Percentiles rank a stretch among this genome's conserved stretches.
These are phyloP conservation scores for Axea sp. DNA, from an alignment of 2,888 invertebrate species.

Conservation along the genomic window DNA sequence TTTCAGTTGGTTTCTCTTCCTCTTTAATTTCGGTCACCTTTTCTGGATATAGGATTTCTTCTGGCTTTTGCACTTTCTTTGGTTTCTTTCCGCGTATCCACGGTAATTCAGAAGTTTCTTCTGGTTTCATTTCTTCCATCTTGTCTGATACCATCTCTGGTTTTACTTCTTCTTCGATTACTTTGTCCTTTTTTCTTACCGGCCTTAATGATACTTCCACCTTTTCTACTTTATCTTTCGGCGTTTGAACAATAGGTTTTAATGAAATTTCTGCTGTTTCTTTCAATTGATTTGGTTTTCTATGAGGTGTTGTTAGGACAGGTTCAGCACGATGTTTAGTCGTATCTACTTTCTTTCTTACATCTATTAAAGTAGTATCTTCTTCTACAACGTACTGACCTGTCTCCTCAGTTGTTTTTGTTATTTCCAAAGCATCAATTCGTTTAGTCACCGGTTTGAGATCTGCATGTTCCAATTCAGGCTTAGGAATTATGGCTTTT, in stretches of 20 bases:
- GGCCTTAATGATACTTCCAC: slow-evolving; percentile 33
- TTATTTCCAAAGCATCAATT: too few relatives aligned
- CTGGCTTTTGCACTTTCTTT: slow-evolving; percentile 24
- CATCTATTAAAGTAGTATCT: too few relatives aligned
- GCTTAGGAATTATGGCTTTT: too few relatives aligned
- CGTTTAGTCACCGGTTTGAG: too few relatives aligned
- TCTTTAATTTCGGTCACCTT: slow-evolving; percentile 57
- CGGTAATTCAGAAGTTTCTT: slow-evolving; percentile 79
- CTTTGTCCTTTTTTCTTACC: too few relatives aligned
- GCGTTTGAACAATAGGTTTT: slow-evolving; percentile 11
- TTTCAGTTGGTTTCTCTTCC: slow-evolving; percentile 79
- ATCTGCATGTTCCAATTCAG: too few relatives aligned
- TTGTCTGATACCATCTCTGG: slow-evolving; percentile 51
- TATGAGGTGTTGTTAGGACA: slow-evolving; percentile 35
- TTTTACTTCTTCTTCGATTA: slow-evolving; percentile 74
- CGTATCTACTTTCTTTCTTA: too few relatives aligned
- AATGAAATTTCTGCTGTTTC: slow-evolving; percentile 62
- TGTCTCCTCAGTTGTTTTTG: too few relatives aligned
- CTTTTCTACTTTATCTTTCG: slow-evolving; percentile 50
- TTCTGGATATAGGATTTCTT: slow-evolving; percentile 64
- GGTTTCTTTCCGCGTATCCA: slow-evolving; percentile 72
- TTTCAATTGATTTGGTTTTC: slow-evolving; percentile 62
- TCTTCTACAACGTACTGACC: too few relatives aligned
- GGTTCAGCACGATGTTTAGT: slow-evolving; percentile 10
- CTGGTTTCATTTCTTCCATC: slow-evolving; percentile 70